These are phyloP conservation scores for Brassicogethes aeneus DNA, from an alignment of 2,888 invertebrate species.

Conservation along the genomic window DNA sequence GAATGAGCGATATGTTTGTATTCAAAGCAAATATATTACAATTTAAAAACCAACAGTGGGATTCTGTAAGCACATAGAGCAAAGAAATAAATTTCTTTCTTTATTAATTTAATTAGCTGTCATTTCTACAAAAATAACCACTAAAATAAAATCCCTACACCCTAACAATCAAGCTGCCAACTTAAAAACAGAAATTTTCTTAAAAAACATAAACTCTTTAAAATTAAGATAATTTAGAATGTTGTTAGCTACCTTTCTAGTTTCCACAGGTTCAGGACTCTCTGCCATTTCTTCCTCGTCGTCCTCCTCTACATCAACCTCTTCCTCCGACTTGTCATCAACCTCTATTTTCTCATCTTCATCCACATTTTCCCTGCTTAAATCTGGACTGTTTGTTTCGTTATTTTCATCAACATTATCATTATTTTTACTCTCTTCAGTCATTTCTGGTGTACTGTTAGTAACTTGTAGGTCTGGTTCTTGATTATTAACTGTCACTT, in stretches of 20 bases:
- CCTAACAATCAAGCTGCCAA: too few relatives aligned
- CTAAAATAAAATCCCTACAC: too few relatives aligned
- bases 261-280: constrained; percentile 24
- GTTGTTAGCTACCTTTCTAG: constrained; percentile 32
- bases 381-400: constrained; percentile 6
- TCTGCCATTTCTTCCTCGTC: constrained; percentile 16
- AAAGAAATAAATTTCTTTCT: too few relatives aligned
- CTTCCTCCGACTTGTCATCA: constrained; percentile 15
- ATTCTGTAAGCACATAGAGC: too few relatives aligned
- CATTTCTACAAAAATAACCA: too few relatives aligned
- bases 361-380: constrained; percentile 9
- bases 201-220: too few relatives aligned
- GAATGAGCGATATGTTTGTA: too few relatives aligned
- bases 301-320: constrained; percentile 13
- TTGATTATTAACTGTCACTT: not conserved
- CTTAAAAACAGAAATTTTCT: too few relatives aligned
- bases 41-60: too few relatives aligned
- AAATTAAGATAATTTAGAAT: too few relatives aligned
- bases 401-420: constrained; percentile 12
- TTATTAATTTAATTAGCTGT: too few relatives aligned
- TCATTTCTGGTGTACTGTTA: constrained; percentile 3
- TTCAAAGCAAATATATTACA: too few relatives aligned
- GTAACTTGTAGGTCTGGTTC: not conserved
- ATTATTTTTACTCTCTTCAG: constrained; percentile 8
- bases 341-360: constrained; percentile 14